Base-by-base conservation (phyloP, 2,888 invertebrate genomes). In the Dicyrtomina minuta region DNA sequence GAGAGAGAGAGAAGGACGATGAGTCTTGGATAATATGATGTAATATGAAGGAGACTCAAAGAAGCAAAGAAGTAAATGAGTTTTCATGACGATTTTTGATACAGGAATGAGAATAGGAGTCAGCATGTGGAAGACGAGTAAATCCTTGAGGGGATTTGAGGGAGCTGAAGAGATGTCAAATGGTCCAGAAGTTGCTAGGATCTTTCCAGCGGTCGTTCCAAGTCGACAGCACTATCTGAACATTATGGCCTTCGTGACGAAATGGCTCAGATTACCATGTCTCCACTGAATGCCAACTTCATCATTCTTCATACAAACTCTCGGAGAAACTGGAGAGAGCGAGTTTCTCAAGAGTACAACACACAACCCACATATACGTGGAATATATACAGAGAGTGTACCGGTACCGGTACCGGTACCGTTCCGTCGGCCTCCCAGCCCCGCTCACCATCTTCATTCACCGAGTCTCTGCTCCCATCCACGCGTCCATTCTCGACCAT, bases 111-210 rank as follows among this genome's bases (percentile, higher is more conserved):
- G 58, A 72, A 69, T 72, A 71, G 71, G 74, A 75, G 75, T 72
- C 71, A 73, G 73, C 68, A 71, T 73, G 72, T 70, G 74, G 70
- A 74, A 70, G 69, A 70, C 59, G 73, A 73, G 72, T 74, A 74
- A 74, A 76, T 74, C 74, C 76, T 74, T 70, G 71, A 66, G 71
- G 77, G 77, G 75, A 75, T 75, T 77, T 74, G 68, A 69, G 66
- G 73, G 73, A 77, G 74, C 74, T 76, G 77, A 77, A 73, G 75
- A 77, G 77, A 77, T 77, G 77, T 77, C 77, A 77, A 77, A 77
- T 77, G 75, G 77, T 73, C 75, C 74, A 73, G 76, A 76, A 76
- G 76, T 75, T 76, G 75, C 74, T 61, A 70, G 72, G 70, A 70
- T 70, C 72, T 72, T 33, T 72, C 60, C 55, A 66, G 71, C 62